Base-by-base conservation (phyloP, 2,797 vertebrate genomes). In the Poeciliopsis turneri region DNA sequence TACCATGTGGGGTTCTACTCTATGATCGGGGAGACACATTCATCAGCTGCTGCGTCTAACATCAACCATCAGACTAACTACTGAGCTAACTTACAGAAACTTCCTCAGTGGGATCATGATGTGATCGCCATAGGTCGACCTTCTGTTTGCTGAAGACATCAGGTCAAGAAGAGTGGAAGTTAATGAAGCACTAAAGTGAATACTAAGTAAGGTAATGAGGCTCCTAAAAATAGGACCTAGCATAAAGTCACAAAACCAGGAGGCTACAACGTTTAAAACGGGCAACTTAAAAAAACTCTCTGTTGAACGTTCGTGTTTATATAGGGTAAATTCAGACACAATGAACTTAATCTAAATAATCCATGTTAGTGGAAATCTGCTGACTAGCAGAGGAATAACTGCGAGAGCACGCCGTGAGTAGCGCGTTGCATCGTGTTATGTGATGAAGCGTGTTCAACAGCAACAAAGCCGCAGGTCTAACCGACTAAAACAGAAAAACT, bases 111-210 rank as follows among this genome's bases (percentile, higher is more conserved):
- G 84, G 83, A 88, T 89, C 91, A 94, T 94, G 92, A 41, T 90
- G 90, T 88, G 86, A 90, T 88, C 87, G 75, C 82, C 90, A 86
- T 69, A 88, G 87, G 91, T 81, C 92, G 90, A 87, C 90, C 94
- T 88, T 92, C 92, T 72, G 91, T 90, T 89, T 91, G 90, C 89
- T 91, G 90, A 87, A 92, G 90, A 92, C 86, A 92, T 89, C 74
- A 90, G 85, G 87, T 82, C 81, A 77, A 80, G 82, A 75, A 91
- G 74, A 92, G 84, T 80, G 78, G 47, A 64, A 86, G 92, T 93
- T 92, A 93, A 92, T 93, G 41, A 90, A 78, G 68, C 25, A 45
- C 68, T 70, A 70, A 70, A 12, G 68, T 45, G 41, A 45, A 45
- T 28, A 45, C 68, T 92, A 78, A 84, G 83, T 92, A 80, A 85